Conservation (phyloP, 64 coral and sea anemone genomes). For the Orbicella faveolata region DNA sequence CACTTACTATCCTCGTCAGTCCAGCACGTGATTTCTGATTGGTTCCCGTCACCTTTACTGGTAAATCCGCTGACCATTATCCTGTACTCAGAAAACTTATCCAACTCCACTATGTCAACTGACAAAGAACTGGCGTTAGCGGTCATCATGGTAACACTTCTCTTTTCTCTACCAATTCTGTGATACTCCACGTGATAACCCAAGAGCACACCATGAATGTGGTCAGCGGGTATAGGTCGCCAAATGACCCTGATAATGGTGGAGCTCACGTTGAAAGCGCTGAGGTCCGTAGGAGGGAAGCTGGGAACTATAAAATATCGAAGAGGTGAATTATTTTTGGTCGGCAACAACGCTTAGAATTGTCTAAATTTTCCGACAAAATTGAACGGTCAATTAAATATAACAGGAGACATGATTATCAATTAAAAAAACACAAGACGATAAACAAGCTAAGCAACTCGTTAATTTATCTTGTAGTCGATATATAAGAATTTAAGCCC, state of each 20-base stretch:
- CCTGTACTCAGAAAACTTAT: background rate
- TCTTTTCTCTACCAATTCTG: background rate
- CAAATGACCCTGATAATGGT: constrained; percentile 2
- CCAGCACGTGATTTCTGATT: constrained; percentile 4
- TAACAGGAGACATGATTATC: no score
- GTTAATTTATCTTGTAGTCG: no score
- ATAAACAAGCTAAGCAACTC: no score
- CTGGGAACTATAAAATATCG: constrained; percentile 1
- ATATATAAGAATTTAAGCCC: no score
- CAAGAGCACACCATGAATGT: constrained; percentile 12
- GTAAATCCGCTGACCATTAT: constrained; percentile 1
- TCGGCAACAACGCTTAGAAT: no score
- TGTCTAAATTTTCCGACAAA: no score
- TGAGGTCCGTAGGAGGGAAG: background rate
- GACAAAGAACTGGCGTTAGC: background rate
- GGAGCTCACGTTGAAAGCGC: constrained; percentile 1
- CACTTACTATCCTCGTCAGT: constrained; percentile 3
- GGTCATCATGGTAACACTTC: constrained; percentile 12
- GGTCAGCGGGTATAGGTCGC: constrained; percentile 1
- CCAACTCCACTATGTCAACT: background rate
- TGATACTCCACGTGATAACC: constrained; percentile 30
- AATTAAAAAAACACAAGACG: no score
- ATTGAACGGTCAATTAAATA: no score
- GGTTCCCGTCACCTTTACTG: background rate
- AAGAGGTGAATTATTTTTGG: background rate